Evolutionary conservation across 2,888 invertebrate species (phyloP).

Genomic region (Anaspis maculata): DNA sequence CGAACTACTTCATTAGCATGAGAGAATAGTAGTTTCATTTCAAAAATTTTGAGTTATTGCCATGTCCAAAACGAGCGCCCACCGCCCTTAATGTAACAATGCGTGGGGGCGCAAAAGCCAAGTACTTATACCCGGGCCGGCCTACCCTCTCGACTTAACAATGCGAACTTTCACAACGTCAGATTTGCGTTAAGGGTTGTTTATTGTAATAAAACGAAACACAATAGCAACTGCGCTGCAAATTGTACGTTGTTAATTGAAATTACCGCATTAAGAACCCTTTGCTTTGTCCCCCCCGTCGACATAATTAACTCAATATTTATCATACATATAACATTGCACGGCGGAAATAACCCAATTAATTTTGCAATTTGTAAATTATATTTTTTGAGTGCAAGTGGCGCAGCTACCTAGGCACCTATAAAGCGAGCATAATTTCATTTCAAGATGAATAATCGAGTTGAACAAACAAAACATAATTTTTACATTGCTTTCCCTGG

Average conservation of each 20-base stretch:
- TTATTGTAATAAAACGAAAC: constrained; percentile 25
- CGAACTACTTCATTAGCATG: too few relatives aligned
- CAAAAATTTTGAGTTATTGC: too few relatives aligned
- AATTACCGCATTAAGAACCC: constrained; percentile 27
- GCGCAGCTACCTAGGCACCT: too few relatives aligned
- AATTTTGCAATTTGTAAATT: constrained; percentile 12
- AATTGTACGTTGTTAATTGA: constrained; percentile 25
- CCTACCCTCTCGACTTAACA: too few relatives aligned
- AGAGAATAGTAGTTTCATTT: too few relatives aligned
- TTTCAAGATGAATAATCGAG: constrained; percentile 20
- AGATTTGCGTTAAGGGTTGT: constrained; percentile 26
- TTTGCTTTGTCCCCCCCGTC: constrained; percentile 16
- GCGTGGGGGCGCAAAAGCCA: too few relatives aligned
- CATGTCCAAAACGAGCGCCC: too few relatives aligned
- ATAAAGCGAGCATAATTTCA: too few relatives aligned
- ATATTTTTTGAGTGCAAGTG: constrained; percentile 13
- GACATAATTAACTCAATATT: constrained; percentile 17
- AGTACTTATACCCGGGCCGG: too few relatives aligned
- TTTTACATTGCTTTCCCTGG: constrained; percentile 18
- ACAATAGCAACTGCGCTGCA: constrained; percentile 24
- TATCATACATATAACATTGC: constrained; percentile 13
- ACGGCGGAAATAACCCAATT: constrained; percentile 8
- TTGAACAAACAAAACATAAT: constrained; percentile 23
- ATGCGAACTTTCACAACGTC: too few relatives aligned
- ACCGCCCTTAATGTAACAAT: too few relatives aligned